Base-by-base conservation (phyloP, 2,888 invertebrate species). In the Torymus auratus region DNA sequence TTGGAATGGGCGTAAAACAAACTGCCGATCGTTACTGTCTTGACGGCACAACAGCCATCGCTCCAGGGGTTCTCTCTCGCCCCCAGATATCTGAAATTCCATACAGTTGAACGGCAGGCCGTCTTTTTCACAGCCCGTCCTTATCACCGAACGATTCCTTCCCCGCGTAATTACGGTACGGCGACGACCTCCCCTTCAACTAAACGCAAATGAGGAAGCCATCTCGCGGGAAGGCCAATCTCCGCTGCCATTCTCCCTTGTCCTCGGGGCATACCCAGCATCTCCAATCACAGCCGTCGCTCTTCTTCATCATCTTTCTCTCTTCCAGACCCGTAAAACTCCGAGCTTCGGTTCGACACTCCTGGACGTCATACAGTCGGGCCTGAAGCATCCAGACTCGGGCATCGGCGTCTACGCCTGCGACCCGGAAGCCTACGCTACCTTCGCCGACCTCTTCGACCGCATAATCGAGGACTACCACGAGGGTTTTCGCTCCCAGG, bases 381-480 rank as follows among this genome's bases (percentile, higher is more conserved):
- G 94, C 78, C 91, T 94, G 53, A 93, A 92, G 87, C 94, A 95
- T 90, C 91, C 93, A 70, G 94, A 95, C 89, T 94, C 94, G 64
- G 92, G 93, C 23, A 91, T 94, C 64, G 95, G 95, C 65, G 89
- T 94, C 67, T 95, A 95, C 87, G 95, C 95, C 0, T 93, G 94
- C 5, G 95, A 95, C 89, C 93, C 94, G 2, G 94, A 95, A 85
- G 92, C 94, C n/a, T 95, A 95, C 91, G 91, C 91, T 53, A 91
- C 93, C 56, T 95, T 95, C 88, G 92, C 92, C 76, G 92, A 92
- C 28, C 91, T 95, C 74, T 95, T 95, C 89, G 93, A 95, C 90
- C 93, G 94, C 20, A 92, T 95, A 85, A 95, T 95, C 87, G 93
- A 93, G 86, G 94, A 94, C 85, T 95, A 95, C 89, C 95, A 95